Conservation (phyloP, 2,113 vertebrate genomes). For the Climacteris rufus region DNA sequence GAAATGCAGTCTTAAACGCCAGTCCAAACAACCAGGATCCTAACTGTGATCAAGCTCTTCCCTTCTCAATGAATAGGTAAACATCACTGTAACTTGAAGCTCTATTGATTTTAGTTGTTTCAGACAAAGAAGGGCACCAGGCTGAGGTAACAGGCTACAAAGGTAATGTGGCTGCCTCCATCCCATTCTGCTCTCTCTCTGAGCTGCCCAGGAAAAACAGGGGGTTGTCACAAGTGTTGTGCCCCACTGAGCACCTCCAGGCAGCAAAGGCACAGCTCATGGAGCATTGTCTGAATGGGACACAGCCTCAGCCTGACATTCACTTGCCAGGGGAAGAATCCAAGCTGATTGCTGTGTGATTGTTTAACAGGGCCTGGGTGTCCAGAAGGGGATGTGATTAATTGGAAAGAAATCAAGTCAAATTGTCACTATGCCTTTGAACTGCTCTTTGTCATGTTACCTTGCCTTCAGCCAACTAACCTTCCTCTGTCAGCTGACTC, state of each 20-base stretch:
- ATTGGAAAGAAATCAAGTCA: neutral
- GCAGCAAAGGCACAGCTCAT: neutral
- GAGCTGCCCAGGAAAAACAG: neutral
- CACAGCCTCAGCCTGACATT: neutral
- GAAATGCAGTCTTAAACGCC: neutral
- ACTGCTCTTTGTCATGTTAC: neutral
- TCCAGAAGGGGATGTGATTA: rapidly evolving
- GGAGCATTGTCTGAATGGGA: rapidly evolving
- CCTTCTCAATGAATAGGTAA: neutral
- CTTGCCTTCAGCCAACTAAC: neutral
- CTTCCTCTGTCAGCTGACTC: neutral
- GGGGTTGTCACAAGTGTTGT: neutral
- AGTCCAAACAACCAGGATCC: neutral
- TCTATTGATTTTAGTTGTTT: neutral
- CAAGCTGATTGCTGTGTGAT: neutral
- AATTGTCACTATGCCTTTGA: neutral
- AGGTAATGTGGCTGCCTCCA: rapidly evolving
- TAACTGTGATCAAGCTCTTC: neutral
- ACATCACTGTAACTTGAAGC: neutral
- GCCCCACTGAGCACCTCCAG: neutral
- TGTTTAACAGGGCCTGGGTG: neutral
- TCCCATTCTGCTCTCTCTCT: neutral
- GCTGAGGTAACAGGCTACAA: neutral
- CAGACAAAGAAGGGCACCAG: neutral
- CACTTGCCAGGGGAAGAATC: neutral